Base-by-base conservation (phyloP, 2,888 invertebrate genomes). In the Ferdinandea cuprea region DNA sequence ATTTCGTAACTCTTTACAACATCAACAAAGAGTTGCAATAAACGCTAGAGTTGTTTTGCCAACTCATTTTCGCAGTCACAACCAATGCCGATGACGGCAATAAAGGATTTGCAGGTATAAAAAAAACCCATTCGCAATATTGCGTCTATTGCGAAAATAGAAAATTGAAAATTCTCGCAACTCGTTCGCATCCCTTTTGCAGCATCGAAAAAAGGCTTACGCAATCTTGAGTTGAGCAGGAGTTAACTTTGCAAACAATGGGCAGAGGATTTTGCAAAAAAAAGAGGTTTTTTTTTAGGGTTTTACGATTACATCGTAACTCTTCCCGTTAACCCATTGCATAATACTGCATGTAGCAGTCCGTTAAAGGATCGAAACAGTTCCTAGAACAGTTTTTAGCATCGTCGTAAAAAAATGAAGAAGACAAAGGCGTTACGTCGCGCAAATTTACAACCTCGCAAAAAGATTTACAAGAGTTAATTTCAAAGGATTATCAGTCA, bases 301-400 rank as follows among this genome's bases (percentile, higher is more conserved):
- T 66, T 81, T 76, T 76, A 76, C 37, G 79, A 48, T 25, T 40
- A 48, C 35, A 17, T 32, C 66, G 52, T 78, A 76, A 81, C 81
- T 81, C 81, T 76, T 72, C 65, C 76, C 76, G 76, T 81, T 81
- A 81, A 81, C 81, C 76, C 81, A 81, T 81, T 81, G 76, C 76
- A 69, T 44, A 76, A 74, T 21, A 4, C 28, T n/a, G 7, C 32
- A 3, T n/a, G n/a, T 11, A 15, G 50, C 9, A 17, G 5, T 37
- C 35, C 59, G 37, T 17, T 46, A 50, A 37, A 40, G 61, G 48
- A 63, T 19, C 42, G 40, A 21, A 19, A 25, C 25, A 25, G 13
- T 72, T 66, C 81, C 15, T 3, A 35, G 80, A 81, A 81, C 30
- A 4, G 8, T n/a, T 44, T 21, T 11, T 8, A 4, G 13, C 32